A percentile compares a stretch with the other conserved stretches of the same genome.
These are phyloP conservation scores for Drosophila cognata DNA, from an alignment of 2,888 invertebrate species.

Conservation along the genomic window DNA sequence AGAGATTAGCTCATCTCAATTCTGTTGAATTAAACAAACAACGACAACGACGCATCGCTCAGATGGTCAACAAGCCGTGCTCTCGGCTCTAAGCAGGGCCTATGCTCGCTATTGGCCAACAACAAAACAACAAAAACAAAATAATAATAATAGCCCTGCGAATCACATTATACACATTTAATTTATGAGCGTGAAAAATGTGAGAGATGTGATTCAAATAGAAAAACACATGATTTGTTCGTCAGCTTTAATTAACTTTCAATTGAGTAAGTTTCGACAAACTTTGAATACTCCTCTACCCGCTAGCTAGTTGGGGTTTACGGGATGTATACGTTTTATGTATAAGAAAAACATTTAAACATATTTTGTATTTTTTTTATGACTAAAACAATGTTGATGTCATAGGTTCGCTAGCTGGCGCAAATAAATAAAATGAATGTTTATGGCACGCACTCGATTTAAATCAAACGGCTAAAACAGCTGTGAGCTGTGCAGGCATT, in stretches of 20 bases:
- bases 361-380: constrained; percentile 21
- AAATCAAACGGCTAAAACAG: constrained; percentile 19
- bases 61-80: constrained; percentile 29
- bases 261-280: neutral
- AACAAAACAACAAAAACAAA: neutral
- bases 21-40: constrained; percentile 65
- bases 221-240: neutral
- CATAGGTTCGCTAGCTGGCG: constrained; percentile 56
- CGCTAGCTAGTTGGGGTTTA: neutral
- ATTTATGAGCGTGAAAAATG: constrained; percentile 9
- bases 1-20: constrained; percentile 70
- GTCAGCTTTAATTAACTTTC: neutral
- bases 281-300: neutral
- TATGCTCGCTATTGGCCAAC: constrained; percentile 15
- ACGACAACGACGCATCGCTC: constrained; percentile 4
- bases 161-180: neutral
- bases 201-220: neutral
- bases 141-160: constrained; percentile 6
- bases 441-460: constrained; percentile 56
- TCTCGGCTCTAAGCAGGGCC: constrained; percentile 34
- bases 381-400: constrained; percentile 61
- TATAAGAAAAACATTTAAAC: neutral
- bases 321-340: neutral
- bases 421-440: constrained; percentile 42
- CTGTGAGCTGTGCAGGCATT: constrained; percentile 59